Conservation (phyloP, 2,113 vertebrate genomes). For the Carettochelys insculpta region DNA sequence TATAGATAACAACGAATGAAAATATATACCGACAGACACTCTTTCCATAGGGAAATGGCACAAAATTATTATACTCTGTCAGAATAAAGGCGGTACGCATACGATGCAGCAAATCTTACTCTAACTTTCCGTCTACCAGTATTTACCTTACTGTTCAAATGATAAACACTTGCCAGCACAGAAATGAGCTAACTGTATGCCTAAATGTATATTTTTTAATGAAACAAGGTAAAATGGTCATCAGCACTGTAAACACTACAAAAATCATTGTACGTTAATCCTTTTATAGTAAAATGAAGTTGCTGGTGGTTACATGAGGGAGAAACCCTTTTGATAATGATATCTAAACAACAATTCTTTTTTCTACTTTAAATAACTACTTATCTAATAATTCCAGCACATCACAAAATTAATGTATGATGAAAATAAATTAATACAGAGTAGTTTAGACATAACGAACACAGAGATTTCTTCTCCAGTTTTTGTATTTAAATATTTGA, state of each 20-base stretch:
- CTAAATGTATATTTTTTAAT: not conserved
- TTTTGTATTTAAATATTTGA: accelerated
- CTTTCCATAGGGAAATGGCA: not conserved
- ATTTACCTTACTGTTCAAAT: not conserved
- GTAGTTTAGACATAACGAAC: not conserved
- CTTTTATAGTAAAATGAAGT: not conserved
- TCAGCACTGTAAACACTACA: not conserved
- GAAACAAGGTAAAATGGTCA: not conserved
- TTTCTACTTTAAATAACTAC: not conserved
- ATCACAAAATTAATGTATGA: accelerated
- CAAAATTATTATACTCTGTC: not conserved
- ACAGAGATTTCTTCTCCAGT: not conserved
- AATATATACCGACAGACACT: not conserved
- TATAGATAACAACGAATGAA: not conserved
- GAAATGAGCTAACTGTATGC: not conserved
- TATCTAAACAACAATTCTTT: not conserved
- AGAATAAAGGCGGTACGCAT: not conserved
- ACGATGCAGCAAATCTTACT: not conserved
- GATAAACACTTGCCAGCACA: not conserved
- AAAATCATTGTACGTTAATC: not conserved
- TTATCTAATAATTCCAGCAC: not conserved
- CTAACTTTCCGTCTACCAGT: not conserved
- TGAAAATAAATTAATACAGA: accelerated
- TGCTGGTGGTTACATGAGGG: accelerated
- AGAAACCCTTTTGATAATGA: not conserved